Evolutionary conservation across 2,113 vertebrate species (phyloP).

Genomic region (Xenus cinereus): DNA sequence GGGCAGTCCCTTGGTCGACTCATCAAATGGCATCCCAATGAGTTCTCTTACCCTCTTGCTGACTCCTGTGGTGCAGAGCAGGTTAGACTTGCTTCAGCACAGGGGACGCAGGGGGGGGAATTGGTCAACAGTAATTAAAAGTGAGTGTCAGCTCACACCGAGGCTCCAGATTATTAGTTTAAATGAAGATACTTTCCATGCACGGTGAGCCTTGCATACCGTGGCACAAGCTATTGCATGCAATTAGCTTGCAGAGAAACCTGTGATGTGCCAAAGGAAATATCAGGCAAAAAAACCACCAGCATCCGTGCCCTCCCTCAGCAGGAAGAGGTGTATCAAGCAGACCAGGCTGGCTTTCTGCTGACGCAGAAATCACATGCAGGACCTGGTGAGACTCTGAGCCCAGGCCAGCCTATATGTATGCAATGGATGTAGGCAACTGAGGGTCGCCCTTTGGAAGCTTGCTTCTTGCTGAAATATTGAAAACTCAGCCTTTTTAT

Average conservation of each 20-base stretch:
- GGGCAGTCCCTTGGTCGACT: not conserved
- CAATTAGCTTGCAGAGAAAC: not conserved
- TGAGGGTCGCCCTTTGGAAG: not conserved
- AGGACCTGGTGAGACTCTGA: not conserved
- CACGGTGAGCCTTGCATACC: not conserved
- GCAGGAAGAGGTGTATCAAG: not conserved
- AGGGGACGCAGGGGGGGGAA: not conserved
- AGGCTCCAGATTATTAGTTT: not conserved
- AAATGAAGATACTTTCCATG: slow-evolving; percentile 39
- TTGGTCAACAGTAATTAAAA: slow-evolving; percentile 17
- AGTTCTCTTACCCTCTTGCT: not conserved
- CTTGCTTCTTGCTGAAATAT: not conserved
- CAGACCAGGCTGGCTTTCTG: not conserved
- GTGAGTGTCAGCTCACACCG: not conserved
- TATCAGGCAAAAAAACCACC: not conserved
- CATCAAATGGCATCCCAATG: not conserved
- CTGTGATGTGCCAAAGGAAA: not conserved
- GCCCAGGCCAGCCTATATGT: not conserved
- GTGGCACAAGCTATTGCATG: not conserved
- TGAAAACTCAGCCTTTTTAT: not conserved
- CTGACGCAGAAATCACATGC: not conserved
- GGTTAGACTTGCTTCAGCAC: not conserved
- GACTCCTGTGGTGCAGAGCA: not conserved
- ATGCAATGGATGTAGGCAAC: not conserved
- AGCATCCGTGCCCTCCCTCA: fast-evolving